Evolutionary conservation across 2,797 vertebrate genomes (phyloP), one percentile per base, ranked within the genome.

Genomic region (Enteromius trimaculatus): DNA sequence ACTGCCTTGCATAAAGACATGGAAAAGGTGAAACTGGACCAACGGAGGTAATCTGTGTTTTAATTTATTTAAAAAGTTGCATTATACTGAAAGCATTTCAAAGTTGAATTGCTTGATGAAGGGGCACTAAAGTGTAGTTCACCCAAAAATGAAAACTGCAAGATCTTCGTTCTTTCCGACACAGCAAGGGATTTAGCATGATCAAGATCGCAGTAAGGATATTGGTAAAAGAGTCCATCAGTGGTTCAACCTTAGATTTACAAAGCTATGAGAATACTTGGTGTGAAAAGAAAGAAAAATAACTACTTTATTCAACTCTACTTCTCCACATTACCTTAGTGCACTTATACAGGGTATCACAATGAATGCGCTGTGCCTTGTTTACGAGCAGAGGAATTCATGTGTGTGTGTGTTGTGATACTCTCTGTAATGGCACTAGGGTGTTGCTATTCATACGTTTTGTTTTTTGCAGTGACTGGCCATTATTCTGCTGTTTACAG

Each of bases 1-100:
- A 99, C 97, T 0, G 87, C 95, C 0, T 91, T 99, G 71, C 98
- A 99, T 83, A 96, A 96, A 29, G 97, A 99, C 90, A 97, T 99
- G 87, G 98, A 99, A 93, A 99, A 98, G 86, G 97, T 99, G 87
- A 99, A 99, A 91, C 92, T 99, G 89, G 98, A 99, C 89, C 98
- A 99, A 90, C 96, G 96, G 91, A 95, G 96, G 95, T 95, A 86
- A 82, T 29, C 13, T 16, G n/a, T 39, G 10, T 31, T 71, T 34
- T 42, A 39, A 19, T 51, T 76, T 0, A 26, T 14, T 64, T 14
- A 17, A 31, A 23, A 21, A 9, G 21, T 37, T 60, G 17, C 16
- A 2, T 5, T 29, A 4, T 16, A n/a, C 23, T 71, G 1, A 29
- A 47, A 47, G 17, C 3, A 17, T 26, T 26, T 16, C 16, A 16